These are phyloP conservation scores for Moxostoma hubbsi DNA, from an alignment of 2,797 vertebrate species.

Conservation along the genomic window DNA sequence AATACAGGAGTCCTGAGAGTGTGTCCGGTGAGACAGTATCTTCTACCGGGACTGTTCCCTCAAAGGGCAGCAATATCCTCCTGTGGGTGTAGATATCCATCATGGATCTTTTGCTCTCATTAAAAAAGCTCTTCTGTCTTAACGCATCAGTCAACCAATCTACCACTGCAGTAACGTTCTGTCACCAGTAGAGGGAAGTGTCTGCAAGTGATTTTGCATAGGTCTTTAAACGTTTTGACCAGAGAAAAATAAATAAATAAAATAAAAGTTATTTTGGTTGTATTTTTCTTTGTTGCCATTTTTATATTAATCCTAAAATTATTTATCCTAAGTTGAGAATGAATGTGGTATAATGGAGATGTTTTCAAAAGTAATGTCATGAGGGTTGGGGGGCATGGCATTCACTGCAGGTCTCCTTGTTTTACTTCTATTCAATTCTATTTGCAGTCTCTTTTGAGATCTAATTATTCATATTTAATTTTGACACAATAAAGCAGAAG, in stretches of 20 bases:
- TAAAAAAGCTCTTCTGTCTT: constrained; percentile 41
- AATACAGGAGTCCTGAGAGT: constrained; percentile 62
- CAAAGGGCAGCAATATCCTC: constrained; percentile 79
- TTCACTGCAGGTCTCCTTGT: no score
- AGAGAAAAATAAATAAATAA: no score
- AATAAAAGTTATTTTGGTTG: no score
- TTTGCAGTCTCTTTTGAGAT: no score
- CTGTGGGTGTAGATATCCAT: constrained; percentile 75
- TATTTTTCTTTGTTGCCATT: background rate
- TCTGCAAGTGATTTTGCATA: constrained; percentile 17
- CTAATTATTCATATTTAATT: no score
- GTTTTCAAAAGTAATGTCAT: no score
- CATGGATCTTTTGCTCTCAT: constrained; percentile 60
- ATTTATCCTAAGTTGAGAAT: background rate
- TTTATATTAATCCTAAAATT: background rate
- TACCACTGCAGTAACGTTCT: background rate
- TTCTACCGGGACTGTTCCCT: constrained; percentile 74
- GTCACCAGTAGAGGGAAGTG: constrained; percentile 56
- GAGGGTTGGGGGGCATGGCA: no score
- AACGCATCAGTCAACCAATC: constrained; percentile 10
- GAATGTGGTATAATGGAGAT: no score
- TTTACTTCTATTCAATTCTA: no score
- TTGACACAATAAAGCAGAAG: no score
- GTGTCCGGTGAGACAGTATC: constrained; percentile 62
- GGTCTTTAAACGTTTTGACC: background rate